Base-by-base conservation (phyloP, 2,113 vertebrate genomes). In the Clarias batrachus region DNA sequence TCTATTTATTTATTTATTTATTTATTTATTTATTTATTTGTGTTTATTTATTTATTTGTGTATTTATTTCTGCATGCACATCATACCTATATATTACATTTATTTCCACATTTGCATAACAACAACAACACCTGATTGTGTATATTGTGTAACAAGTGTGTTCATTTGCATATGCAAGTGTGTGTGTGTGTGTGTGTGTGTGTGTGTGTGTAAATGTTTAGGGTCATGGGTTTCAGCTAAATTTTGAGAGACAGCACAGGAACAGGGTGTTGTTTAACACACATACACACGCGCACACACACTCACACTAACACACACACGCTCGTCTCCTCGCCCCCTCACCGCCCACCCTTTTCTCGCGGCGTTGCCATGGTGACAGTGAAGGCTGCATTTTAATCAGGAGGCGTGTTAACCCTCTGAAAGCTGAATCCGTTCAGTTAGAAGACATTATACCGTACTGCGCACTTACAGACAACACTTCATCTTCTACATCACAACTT, bases 341-440 rank as follows among this genome's bases (percentile, higher is more conserved):
- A 92, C 92, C 94, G 88, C 95, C 94, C 94, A 95, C 94, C 92
- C 84, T 92, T 91, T 93, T 91, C 89, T 84, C 90, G 92, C 92
- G 91, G 93, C 92, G 95, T 95, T 95, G 94, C 95, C 94, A 95
- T 93, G 95, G 95, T 95, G 93, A 95, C 92, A 91, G 93, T 90
- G 93, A 95, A 94, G 93, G 91, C 94, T 93, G 94, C 93, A 95
- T 94, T 94, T 94, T 94, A 94, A 95, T 95, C 91, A 94, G 93
- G 93, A 91, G 91, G 93, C 92, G 7, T 25, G 21, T 60, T 84
- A 84, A 84, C 82, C 56, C 82, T 5, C 74, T 83, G 25, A 56
- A 8, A 66, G 13, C 62, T 11, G 9, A 37, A 3, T 37, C 27
- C 1, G 27, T 21, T 57, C 6, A 27, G 14, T 57, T 30, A 11